Evolutionary conservation across 53 echinoderm and acorn worm genomes (phyloP).

Genomic region (Echinarachnius parma): DNA sequence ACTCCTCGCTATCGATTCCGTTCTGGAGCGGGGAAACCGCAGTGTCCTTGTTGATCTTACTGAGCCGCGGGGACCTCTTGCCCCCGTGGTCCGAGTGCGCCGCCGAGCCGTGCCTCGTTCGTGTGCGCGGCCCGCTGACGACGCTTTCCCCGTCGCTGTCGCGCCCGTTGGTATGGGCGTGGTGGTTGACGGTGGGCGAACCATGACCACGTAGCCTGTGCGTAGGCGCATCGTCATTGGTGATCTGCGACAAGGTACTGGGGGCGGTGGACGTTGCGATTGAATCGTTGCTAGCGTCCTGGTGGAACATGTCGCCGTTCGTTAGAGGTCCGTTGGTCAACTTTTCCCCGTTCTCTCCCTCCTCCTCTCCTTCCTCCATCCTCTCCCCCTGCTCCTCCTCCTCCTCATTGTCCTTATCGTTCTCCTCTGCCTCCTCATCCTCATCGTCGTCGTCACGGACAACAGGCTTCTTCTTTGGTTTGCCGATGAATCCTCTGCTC

Average conservation of each 20-base stretch:
- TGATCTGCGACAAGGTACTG: constrained; percentile 33
- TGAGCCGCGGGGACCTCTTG: not conserved
- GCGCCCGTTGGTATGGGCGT: not conserved
- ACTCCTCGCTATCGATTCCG: constrained; percentile 24
- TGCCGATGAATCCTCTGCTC: constrained; percentile 68
- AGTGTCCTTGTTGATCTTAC: not conserved
- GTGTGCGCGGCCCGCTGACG: constrained; percentile 52
- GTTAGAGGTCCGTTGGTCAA: constrained; percentile 49
- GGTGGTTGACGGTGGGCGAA: not conserved
- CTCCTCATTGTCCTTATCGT: constrained; percentile 34
- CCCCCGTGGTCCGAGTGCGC: not conserved
- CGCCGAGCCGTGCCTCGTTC: not conserved
- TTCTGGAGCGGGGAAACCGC: constrained; percentile 1
- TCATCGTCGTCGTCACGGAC: constrained; percentile 7
- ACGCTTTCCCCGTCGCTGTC: constrained; percentile 81
- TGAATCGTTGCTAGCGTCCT: constrained; percentile 27
- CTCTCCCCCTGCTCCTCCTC: constrained; percentile 25
- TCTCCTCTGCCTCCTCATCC: constrained; percentile 14
- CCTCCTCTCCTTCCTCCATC: constrained; percentile 13
- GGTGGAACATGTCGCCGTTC: constrained; percentile 50
- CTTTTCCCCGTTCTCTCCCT: not conserved
- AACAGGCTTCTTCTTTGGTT: constrained; percentile 43
- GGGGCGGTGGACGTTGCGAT: constrained; percentile 13
- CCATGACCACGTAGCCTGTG: constrained; percentile 10
- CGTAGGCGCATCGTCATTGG: not conserved